phyloP scores from a whole-genome alignment of 2,113 vertebrate genomes.

The Bufo gargarizans region DNA sequence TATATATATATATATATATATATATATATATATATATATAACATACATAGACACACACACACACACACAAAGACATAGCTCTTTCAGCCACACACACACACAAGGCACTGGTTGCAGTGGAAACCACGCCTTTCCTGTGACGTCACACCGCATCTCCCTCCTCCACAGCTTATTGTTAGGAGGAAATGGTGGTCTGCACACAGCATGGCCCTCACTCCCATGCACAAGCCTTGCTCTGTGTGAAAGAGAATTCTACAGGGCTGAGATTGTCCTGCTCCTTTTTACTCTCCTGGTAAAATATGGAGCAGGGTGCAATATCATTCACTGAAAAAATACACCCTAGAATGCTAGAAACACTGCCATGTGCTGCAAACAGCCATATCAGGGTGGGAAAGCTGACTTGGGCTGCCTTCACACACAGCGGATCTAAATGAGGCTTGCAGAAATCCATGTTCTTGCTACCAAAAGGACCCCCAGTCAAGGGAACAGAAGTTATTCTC shows the following conservation, averaged over 20 bases:
- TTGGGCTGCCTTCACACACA: too few relatives aligned
- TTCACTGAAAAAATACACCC: not conserved
- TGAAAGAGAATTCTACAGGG: not conserved
- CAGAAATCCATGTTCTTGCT: too few relatives aligned
- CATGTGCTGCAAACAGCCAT: not conserved
- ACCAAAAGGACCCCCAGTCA: too few relatives aligned
- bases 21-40: not conserved
- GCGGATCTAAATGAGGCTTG: too few relatives aligned
- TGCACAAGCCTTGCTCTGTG: not conserved
- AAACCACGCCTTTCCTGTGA: slow-evolving; percentile 13
- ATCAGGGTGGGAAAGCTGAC: not conserved
- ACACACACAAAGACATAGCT: not conserved
- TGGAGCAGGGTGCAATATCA: not conserved
- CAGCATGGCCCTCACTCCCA: not conserved
- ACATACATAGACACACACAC: not conserved
- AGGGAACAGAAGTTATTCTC: too few relatives aligned
- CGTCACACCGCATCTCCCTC: not conserved
- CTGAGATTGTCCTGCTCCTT: not conserved
- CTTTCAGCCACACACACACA: not conserved
- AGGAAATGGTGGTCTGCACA: not conserved
- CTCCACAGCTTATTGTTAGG: not conserved
- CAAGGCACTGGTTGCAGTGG: not conserved
- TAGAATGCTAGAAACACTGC: not conserved
- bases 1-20: too few relatives aligned
- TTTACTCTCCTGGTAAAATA: not conserved